phyloP scores from a whole-genome alignment of 2,888 invertebrate species.

The Lithophane leautieri region DNA sequence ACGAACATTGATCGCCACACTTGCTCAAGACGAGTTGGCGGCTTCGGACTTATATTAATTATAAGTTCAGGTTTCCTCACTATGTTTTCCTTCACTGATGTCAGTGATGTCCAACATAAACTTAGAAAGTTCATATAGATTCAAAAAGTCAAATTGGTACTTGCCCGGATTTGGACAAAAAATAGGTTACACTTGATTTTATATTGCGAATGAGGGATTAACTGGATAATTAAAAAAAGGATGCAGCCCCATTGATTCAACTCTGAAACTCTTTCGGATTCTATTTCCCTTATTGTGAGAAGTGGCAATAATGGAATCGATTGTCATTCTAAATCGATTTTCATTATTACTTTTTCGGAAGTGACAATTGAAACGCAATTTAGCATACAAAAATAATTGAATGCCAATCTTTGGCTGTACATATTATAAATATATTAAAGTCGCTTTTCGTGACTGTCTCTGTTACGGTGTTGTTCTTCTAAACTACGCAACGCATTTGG shows the following conservation, averaged over 20 bases:
- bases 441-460: background rate
- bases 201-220: background rate
- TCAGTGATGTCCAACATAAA: background rate
- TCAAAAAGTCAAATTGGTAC: background rate
- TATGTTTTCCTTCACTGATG: background rate
- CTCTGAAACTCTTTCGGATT: background rate
- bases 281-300: background rate
- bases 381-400: background rate
- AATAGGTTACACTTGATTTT: background rate
- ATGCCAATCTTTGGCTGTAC: background rate
- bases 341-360: background rate
- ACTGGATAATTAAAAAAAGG: background rate
- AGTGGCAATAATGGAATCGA: slow-evolving; percentile 6
- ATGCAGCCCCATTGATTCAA: background rate
- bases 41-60: background rate
- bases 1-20: background rate
- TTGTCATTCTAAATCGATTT: background rate
- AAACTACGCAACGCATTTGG: background rate
- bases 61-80: background rate
- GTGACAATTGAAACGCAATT: slow-evolving; percentile 1
- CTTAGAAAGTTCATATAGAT: background rate
- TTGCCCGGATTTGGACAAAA: background rate
- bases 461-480: background rate
- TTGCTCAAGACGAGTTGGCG: too few relatives aligned
- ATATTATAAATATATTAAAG: background rate